Conservation (phyloP, 2,888 invertebrate species). For the Hyposoter didymator region DNA sequence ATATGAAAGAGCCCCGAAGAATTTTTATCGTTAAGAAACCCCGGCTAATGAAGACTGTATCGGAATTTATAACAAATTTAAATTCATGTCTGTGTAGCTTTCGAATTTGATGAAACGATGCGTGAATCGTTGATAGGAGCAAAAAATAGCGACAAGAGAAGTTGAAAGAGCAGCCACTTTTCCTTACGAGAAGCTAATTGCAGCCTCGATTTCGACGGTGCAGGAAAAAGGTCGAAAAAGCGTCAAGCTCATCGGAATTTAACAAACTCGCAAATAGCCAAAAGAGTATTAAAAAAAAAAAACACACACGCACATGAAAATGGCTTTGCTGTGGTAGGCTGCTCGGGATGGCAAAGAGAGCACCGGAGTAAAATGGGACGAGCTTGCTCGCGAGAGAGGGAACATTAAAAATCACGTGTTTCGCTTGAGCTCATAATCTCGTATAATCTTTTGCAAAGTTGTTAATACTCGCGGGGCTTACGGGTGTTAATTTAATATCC, state of each 20-base stretch:
- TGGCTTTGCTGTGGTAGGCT: slow-evolving; percentile 9
- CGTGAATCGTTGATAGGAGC: not conserved
- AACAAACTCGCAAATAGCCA: slow-evolving; percentile 73
- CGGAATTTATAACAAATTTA: not conserved
- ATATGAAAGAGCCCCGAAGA: not conserved
- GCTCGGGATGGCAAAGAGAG: slow-evolving; percentile 36
- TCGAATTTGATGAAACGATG: not conserved
- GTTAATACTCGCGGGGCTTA: slow-evolving; percentile 84
- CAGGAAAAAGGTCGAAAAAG: not conserved
- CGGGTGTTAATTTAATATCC: slow-evolving; percentile 85
- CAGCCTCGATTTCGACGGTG: not conserved
- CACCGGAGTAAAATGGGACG: slow-evolving; percentile 60
- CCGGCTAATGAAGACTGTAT: not conserved
- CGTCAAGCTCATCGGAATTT: slow-evolving; percentile 70
- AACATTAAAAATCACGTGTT: slow-evolving; percentile 84
- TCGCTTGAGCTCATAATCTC: slow-evolving; percentile 84
- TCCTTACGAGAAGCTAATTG: not conserved
- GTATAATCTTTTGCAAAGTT: slow-evolving; percentile 85
- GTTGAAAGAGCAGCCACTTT: no score
- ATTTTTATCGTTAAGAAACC: not conserved
- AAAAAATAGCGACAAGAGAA: not conserved
- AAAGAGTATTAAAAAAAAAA: slow-evolving; percentile 23
- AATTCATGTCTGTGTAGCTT: not conserved
- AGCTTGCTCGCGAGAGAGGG: slow-evolving; percentile 71
- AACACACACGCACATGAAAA: slow-evolving; percentile 32